phyloP scores from a whole-genome alignment of 2,888 invertebrate species.

The Apocheima hispidaria region DNA sequence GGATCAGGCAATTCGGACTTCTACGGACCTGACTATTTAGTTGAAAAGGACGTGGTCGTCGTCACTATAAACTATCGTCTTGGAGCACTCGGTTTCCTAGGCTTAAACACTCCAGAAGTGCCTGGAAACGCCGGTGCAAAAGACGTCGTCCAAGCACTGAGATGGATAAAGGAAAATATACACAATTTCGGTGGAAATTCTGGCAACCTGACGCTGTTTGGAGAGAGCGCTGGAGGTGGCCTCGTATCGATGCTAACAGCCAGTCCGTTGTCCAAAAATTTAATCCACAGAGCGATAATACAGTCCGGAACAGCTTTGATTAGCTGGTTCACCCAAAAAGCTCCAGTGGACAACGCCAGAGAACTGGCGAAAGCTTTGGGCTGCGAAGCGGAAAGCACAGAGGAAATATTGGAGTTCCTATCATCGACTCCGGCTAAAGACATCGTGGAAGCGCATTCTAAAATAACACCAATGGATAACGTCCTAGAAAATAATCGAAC shows the following conservation, averaged over 20 bases:
- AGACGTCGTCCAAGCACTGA: conserved; percentile 72
- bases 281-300: conserved; percentile 72
- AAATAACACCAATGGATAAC: conserved; percentile 43
- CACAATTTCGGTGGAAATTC: conserved; percentile 76
- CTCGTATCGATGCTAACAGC: conserved; percentile 67
- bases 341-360: conserved; percentile 69
- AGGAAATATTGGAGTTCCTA: conserved; percentile 73
- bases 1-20: conserved; percentile 82
- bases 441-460: conserved; percentile 64
- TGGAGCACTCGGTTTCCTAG: conserved; percentile 75
- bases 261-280: conserved; percentile 68
- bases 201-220: conserved; percentile 75
- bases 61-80: conserved; percentile 86
- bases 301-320: conserved; percentile 71
- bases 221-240: conserved; percentile 72
- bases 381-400: conserved; percentile 65
- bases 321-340: conserved; percentile 60
- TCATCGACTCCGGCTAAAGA: conserved; percentile 69
- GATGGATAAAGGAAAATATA: conserved; percentile 77
- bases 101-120: conserved; percentile 76
- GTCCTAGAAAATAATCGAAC: conserved; percentile 43
- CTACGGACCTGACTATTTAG: conserved; percentile 82
- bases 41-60: conserved; percentile 85
- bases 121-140: conserved; percentile 80
- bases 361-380: conserved; percentile 65